Conservation (phyloP, 1,140 invertebrate genomes). For the Papilio polytes region DNA sequence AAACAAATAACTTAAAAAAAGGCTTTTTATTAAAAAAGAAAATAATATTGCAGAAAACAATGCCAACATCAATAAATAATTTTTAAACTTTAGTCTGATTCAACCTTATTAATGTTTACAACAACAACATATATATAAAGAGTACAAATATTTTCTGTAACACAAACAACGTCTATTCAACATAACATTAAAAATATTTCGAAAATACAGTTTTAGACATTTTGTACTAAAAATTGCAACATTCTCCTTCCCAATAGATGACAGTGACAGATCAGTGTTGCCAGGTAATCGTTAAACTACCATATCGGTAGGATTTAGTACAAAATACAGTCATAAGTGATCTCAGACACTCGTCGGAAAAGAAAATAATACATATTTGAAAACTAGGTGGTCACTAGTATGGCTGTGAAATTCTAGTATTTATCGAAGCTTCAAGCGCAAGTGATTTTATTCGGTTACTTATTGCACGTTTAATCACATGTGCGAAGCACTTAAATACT, state of each 20-base stretch:
- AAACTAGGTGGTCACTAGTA: conserved; percentile 32
- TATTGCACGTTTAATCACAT: conserved; percentile 52
- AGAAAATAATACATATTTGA: conserved; percentile 10
- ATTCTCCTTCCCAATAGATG: not conserved
- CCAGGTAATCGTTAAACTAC: conserved; percentile 17
- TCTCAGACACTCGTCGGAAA: conserved; percentile 24
- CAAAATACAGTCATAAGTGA: conserved; percentile 17
- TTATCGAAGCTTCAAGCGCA: conserved; percentile 53
- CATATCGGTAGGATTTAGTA: conserved; percentile 18
- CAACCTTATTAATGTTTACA: conserved; percentile 57
- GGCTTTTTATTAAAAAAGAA: conserved; percentile 70
- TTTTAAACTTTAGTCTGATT: conserved; percentile 53
- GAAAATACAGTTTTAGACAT: not conserved
- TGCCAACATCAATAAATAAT: conserved; percentile 78
- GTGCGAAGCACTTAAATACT: conserved; percentile 47
- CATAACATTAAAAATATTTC: conserved; percentile 28
- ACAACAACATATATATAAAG: conserved; percentile 52
- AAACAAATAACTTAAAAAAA: conserved; percentile 54
- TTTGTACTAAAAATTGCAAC: conserved; percentile 25
- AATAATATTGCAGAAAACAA: conserved; percentile 78
- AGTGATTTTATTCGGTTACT: conserved; percentile 42
- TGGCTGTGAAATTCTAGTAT: conserved; percentile 39
- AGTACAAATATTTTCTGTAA: conserved; percentile 54
- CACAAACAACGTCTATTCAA: conserved; percentile 32
- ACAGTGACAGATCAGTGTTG: conserved; percentile 17